These are phyloP conservation scores for Boleophthalmus pectinirostris DNA, from an alignment of 2,113 vertebrate genomes.

Conservation along the genomic window DNA sequence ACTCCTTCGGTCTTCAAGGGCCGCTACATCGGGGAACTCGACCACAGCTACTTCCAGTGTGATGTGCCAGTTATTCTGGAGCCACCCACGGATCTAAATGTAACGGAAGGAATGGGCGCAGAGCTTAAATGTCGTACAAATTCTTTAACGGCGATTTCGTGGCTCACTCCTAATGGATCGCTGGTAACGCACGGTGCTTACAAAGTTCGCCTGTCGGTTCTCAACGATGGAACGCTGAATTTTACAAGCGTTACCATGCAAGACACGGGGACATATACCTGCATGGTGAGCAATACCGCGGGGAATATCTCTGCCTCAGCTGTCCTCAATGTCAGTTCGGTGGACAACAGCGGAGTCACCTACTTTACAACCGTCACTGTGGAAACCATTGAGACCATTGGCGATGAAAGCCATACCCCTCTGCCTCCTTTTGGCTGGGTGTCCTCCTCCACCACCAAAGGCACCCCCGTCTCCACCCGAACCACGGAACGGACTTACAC, in stretches of 20 bases:
- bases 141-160: conserved; percentile 92
- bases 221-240: conserved; percentile 93
- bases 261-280: conserved; percentile 96
- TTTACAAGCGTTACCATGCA: conserved; percentile 93
- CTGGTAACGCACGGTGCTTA: conserved; percentile 93
- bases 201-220: conserved; percentile 90
- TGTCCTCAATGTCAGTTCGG: conserved; percentile 92
- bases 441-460: conserved; percentile 91
- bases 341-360: conserved; percentile 88
- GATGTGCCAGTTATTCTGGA: conserved; percentile 95
- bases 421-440: conserved; percentile 90
- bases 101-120: conserved; percentile 88
- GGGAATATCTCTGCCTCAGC: conserved; percentile 96
- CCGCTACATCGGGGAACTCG: conserved; percentile 79
- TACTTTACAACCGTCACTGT: conserved; percentile 98
- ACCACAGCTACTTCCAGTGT: conserved; percentile 95
- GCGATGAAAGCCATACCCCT: conserved; percentile 89
- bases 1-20: conserved; percentile 70
- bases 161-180: conserved; percentile 95
- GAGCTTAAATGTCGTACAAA: conserved; percentile 95
- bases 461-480: conserved; percentile 82
- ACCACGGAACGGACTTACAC: conserved; percentile 92
- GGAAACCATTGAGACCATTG: conserved; percentile 91
- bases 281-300: conserved; percentile 96
- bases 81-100: conserved; percentile 85